A percentile compares a stretch with the other conserved stretches of the same genome.
phyloP scores from a whole-genome alignment of 2,113 vertebrate species.

The Clupea harengus region DNA sequence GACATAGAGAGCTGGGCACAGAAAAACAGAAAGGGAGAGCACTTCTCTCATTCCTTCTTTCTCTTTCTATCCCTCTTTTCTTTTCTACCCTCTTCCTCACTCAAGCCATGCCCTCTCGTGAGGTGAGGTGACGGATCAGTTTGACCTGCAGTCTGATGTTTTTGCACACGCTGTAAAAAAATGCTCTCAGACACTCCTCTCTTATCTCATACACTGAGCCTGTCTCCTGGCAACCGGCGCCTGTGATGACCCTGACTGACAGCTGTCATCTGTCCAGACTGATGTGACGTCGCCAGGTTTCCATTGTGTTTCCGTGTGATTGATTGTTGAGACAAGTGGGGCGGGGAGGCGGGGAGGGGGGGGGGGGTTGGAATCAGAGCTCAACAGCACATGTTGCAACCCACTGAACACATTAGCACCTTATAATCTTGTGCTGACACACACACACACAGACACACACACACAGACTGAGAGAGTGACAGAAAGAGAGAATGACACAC shows the following conservation, averaged over 20 bases:
- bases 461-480: background rate
- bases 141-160: background rate
- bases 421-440: background rate
- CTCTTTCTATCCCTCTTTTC: background rate
- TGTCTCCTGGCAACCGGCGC: background rate
- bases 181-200: background rate
- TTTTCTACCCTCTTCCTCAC: background rate
- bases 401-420: background rate
- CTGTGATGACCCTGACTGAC: constrained; percentile 8
- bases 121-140: background rate
- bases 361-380: background rate
- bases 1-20: background rate
- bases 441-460: background rate
- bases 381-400: background rate
- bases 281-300: background rate
- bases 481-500: background rate
- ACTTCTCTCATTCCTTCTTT: background rate
- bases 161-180: background rate
- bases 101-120: background rate
- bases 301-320: background rate
- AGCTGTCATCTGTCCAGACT: background rate
- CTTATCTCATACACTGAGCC: background rate
- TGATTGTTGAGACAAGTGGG: background rate
- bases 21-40: no score
- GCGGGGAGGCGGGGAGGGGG: background rate